A percentile compares a stretch with the other conserved stretches of the same genome.
Evolutionary conservation across 2,113 vertebrate genomes (phyloP).

Genomic region (Scomber scombrus): DNA sequence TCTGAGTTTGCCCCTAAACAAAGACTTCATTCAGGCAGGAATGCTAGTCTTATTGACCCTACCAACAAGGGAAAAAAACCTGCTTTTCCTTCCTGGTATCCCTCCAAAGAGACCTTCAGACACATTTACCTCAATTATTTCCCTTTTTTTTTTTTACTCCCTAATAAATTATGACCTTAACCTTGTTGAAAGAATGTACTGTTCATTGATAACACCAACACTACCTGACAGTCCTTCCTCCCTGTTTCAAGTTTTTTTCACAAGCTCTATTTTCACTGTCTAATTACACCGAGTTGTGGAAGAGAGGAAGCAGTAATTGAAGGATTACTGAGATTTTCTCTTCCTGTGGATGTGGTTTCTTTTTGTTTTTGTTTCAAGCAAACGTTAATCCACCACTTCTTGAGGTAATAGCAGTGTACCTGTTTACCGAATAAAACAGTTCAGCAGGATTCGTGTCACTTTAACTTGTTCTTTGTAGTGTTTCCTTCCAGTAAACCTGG

Average conservation of each 20-base stretch:
- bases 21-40: conserved; percentile 63
- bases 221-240: conserved; percentile 2
- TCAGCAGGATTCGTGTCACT: not conserved
- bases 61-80: conserved; percentile 17
- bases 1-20: conserved; percentile 66
- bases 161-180: conserved; percentile 7
- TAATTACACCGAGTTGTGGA: not conserved
- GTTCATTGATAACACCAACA: not conserved
- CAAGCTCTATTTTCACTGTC: not conserved
- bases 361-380: conserved; percentile 3
- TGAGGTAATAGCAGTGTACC: not conserved
- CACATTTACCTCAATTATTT: not conserved
- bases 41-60: conserved; percentile 30
- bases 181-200: not conserved
- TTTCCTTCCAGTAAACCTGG: not conserved
- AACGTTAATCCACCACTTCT: conserved; percentile 8
- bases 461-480: not conserved
- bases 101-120: not conserved
- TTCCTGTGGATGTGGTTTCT: conserved; percentile 10
- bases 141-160: not conserved
- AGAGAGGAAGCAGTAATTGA: conserved; percentile 16
- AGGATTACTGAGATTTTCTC: not conserved
- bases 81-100: not conserved
- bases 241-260: not conserved
- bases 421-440: conserved; percentile 20